Conservation (phyloP, 2,797 vertebrate genomes). For the Lemur catta region DNA sequence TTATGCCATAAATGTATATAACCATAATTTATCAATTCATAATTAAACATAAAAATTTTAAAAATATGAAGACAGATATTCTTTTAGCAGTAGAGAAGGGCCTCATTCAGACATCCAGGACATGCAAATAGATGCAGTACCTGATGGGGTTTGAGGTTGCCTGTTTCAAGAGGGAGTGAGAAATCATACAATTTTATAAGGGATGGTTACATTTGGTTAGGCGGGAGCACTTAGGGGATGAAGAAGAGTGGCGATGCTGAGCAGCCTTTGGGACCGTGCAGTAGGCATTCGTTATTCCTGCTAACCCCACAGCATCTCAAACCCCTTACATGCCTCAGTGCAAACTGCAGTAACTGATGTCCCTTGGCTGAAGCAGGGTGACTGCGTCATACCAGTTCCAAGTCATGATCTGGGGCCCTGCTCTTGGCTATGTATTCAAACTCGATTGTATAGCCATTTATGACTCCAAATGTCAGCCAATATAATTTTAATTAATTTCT, state of each 20-base stretch:
- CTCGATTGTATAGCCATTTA: background rate
- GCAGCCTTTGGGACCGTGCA: background rate
- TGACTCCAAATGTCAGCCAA: background rate
- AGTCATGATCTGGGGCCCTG: background rate
- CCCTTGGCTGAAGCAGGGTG: background rate
- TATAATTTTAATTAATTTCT: constrained; percentile 8
- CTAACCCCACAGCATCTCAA: background rate
- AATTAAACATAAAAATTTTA: background rate
- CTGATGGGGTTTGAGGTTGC: background rate
- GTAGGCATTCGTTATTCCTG: background rate
- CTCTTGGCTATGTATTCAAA: background rate
- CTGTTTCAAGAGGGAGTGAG: background rate
- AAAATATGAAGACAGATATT: background rate
- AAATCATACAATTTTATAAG: background rate
- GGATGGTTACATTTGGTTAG: background rate
- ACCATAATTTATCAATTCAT: background rate
- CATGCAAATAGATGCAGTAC: background rate
- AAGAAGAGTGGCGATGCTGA: background rate
- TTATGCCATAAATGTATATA: background rate
- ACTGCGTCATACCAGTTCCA: background rate
- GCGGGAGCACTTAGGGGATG: background rate
- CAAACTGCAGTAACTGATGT: background rate
- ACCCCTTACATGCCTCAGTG: background rate
- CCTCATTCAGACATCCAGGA: background rate
- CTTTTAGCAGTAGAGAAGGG: background rate